These are phyloP conservation scores for Pocillopora verrucosa DNA, from an alignment of 64 coral and sea anemone species.

Conservation along the genomic window DNA sequence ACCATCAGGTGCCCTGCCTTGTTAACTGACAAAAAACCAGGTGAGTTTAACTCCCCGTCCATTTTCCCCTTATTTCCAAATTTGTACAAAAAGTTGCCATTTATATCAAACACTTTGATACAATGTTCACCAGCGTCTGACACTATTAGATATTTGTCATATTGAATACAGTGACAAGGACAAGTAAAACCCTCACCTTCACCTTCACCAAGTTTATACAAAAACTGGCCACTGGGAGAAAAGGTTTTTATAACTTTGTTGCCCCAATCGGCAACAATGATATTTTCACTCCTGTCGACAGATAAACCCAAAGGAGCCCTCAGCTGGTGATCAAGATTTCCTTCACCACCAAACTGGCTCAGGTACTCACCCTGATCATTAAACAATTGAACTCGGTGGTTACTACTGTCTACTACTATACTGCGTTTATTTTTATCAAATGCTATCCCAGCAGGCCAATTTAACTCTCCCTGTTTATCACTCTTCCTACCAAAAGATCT, in stretches of 20 bases:
- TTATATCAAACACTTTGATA: conserved; percentile 53
- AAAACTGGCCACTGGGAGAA: background rate
- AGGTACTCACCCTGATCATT: background rate
- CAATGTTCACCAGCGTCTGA: background rate
- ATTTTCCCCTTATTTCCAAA: conserved; percentile 25
- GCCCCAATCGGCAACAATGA: background rate
- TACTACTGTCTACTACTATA: background rate
- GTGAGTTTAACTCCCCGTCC: conserved; percentile 21
- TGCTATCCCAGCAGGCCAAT: conserved; percentile 17
- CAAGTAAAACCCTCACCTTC: background rate
- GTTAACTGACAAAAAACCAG: conserved; percentile 50
- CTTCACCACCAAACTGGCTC: background rate
- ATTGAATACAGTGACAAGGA: background rate
- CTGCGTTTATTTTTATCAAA: background rate
- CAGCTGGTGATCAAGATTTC: background rate
- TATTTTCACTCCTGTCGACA: background rate
- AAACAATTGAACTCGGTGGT: conserved; percentile 15
- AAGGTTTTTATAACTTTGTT: background rate
- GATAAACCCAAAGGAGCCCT: background rate
- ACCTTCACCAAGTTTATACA: background rate
- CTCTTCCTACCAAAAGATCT: background rate
- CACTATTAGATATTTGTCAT: background rate
- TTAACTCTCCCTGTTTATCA: background rate
- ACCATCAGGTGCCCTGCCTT: conserved; percentile 42
- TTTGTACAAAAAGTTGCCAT: conserved; percentile 44